A percentile compares a stretch with the other conserved stretches of the same genome.
These are phyloP conservation scores for Drosophila sordidapex DNA, from an alignment of 2,888 invertebrate species.

Conservation along the genomic window DNA sequence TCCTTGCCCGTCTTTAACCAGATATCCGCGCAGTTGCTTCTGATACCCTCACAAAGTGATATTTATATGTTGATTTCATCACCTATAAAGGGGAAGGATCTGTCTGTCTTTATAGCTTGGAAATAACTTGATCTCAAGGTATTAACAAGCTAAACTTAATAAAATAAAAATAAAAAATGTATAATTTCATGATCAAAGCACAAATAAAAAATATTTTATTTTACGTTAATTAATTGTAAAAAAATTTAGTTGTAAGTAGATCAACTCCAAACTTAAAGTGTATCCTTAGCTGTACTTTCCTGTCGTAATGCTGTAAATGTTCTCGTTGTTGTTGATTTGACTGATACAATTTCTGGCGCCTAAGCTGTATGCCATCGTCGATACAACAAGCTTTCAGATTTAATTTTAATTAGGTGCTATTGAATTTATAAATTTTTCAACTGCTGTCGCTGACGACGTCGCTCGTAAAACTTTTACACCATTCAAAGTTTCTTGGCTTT, in stretches of 20 bases:
- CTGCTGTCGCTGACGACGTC: slow-evolving; percentile 62
- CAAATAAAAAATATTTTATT: not conserved
- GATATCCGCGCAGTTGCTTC: slow-evolving; percentile 12
- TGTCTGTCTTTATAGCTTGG: not conserved
- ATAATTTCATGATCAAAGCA: not conserved
- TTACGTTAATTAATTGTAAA: not conserved
- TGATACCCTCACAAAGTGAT: not conserved
- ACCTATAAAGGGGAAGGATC: not conserved
- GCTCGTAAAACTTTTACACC: slow-evolving; percentile 71
- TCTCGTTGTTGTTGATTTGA: slow-evolving; percentile 26
- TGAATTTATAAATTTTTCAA: slow-evolving; percentile 80
- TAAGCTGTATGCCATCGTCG: slow-evolving; percentile 62
- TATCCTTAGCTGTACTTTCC: not conserved
- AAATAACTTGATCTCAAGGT: too few relatives aligned
- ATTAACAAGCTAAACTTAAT: too few relatives aligned
- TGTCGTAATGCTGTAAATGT: slow-evolving; percentile 45
- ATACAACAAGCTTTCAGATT: slow-evolving; percentile 77
- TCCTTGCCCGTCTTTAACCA: slow-evolving; percentile 34
- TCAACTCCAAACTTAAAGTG: not conserved
- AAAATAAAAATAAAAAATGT: too few relatives aligned
- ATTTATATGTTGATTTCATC: not conserved
- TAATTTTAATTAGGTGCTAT: slow-evolving; percentile 81
- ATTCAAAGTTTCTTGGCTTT: slow-evolving; percentile 60
- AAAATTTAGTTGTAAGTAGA: not conserved
- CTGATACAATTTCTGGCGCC: slow-evolving; percentile 33